These are phyloP conservation scores for Dascyllus trimaculatus DNA, from an alignment of 2,113 vertebrate species.

Conservation along the genomic window DNA sequence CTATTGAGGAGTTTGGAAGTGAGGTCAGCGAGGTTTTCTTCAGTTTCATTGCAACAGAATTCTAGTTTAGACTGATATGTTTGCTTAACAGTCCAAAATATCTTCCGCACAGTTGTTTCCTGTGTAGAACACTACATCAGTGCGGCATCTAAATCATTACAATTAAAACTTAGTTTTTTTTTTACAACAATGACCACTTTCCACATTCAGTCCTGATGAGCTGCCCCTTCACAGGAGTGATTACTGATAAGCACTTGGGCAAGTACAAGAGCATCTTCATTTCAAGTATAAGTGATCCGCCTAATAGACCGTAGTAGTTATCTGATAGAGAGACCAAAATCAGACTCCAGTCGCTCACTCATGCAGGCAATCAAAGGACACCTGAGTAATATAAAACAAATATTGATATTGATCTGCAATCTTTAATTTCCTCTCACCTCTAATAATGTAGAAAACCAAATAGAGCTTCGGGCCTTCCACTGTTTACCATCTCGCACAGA, in stretches of 20 bases:
- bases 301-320: constrained; percentile 71
- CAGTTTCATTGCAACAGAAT: constrained; percentile 40
- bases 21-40: constrained; percentile 69
- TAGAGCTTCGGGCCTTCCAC: constrained; percentile 50
- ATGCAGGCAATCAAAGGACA: constrained; percentile 75
- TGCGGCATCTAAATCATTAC: constrained; percentile 22
- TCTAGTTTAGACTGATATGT: constrained; percentile 23
- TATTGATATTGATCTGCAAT: constrained; percentile 78
- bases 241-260: constrained; percentile 65
- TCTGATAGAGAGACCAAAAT: constrained; percentile 74
- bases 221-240: constrained; percentile 55
- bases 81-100: constrained; percentile 26
- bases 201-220: constrained; percentile 45
- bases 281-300: constrained; percentile 70
- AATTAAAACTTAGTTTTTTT: constrained; percentile 31
- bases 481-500: constrained; percentile 69
- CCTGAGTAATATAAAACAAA: constrained; percentile 80
- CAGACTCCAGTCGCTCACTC: constrained; percentile 60
- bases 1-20: constrained; percentile 63
- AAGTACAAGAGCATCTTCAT: constrained; percentile 65
- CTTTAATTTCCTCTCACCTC: constrained; percentile 76
- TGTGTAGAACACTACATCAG: neutral
- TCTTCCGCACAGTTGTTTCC: neutral
- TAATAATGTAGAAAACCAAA: constrained; percentile 73
- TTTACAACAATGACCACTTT: constrained; percentile 28